Evolutionary conservation across 2,113 vertebrate species (phyloP).

Genomic region (Limanda limanda): DNA sequence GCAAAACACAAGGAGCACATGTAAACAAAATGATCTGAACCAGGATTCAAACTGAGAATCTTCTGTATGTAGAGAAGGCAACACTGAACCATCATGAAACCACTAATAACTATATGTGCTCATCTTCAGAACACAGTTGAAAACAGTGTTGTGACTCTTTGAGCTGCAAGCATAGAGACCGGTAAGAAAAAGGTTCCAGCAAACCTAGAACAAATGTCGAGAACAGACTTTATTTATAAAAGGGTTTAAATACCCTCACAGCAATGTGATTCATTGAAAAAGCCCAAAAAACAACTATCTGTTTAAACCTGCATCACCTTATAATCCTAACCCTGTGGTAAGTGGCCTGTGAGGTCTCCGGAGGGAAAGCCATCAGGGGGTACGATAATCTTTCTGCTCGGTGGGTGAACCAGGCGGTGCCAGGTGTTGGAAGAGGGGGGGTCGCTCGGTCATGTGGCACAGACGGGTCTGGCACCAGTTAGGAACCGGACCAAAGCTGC

Average conservation of each 20-base stretch:
- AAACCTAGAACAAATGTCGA: background rate
- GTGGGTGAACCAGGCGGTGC: conserved; percentile 50
- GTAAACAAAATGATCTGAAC: too few relatives aligned
- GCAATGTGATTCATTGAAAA: background rate
- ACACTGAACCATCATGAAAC: too few relatives aligned
- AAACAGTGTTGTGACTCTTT: too few relatives aligned
- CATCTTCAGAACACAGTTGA: too few relatives aligned
- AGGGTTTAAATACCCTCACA: background rate
- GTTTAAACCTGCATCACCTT: conserved; percentile 38
- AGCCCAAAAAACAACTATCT: background rate
- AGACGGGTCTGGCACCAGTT: conserved; percentile 30
- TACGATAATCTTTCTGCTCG: conserved; percentile 43
- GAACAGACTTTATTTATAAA: background rate
- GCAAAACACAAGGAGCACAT: too few relatives aligned
- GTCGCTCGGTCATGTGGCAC: conserved; percentile 59
- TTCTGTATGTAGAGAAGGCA: too few relatives aligned
- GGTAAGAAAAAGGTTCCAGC: too few relatives aligned
- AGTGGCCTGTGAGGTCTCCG: conserved; percentile 48
- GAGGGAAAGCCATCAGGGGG: conserved; percentile 33
- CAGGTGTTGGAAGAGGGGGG: conserved; percentile 54
- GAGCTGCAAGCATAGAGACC: too few relatives aligned
- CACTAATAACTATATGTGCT: too few relatives aligned
- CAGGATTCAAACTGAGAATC: too few relatives aligned
- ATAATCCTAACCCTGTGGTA: conserved; percentile 29
- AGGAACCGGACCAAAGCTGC: conserved; percentile 29